Base-by-base conservation (phyloP, 2,888 invertebrate species). In the Leptopilina syphax region DNA sequence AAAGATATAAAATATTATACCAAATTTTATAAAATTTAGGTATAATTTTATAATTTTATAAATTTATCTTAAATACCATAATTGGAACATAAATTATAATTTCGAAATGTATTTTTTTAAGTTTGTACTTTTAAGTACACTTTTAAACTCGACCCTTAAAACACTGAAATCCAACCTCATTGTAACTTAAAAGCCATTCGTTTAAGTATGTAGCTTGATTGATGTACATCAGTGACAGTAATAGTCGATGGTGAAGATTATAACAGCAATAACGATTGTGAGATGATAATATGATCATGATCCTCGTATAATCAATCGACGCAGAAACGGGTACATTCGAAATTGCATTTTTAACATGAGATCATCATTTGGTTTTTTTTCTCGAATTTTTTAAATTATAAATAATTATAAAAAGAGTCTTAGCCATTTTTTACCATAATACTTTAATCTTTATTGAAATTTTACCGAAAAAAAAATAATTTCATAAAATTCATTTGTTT, bases 131-230 rank as follows among this genome's bases (percentile, higher is more conserved):
- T 18, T 18, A 18, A 18, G 18, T 18, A 18, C 18, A 18, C 18
- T 18, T 18, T 18, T 18, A 18, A 77, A 50, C 12, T 44, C 57
- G 77, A 76, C 84, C 85, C 86, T 86, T 86, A 77, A 82, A 85
- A 85, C 87, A 83, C 85, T 82, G 77, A 87, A 86, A 84, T 83
- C 88, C 88, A 89, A 83, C 86, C 87, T 85, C 86, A 79, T 83
- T 80, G 81, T 83, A 86, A 86, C 84, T 79, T 86, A 81, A 85
- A 73, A 88, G 87, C 85, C 85, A 86, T 86, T 87, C 85, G 84
- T 86, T 87, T 84, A 87, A 86, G 83, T 87, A 88, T 87, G 85
- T 84, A 87, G 82, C 86, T 84, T 84, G 79, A 83, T 85, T 86
- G 83, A 84, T 83, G 80, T 85, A 85, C 84, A 86, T 87, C 82